phyloP scores from a whole-genome alignment of 2,888 invertebrate genomes.

The Eustalomyia histrio region DNA sequence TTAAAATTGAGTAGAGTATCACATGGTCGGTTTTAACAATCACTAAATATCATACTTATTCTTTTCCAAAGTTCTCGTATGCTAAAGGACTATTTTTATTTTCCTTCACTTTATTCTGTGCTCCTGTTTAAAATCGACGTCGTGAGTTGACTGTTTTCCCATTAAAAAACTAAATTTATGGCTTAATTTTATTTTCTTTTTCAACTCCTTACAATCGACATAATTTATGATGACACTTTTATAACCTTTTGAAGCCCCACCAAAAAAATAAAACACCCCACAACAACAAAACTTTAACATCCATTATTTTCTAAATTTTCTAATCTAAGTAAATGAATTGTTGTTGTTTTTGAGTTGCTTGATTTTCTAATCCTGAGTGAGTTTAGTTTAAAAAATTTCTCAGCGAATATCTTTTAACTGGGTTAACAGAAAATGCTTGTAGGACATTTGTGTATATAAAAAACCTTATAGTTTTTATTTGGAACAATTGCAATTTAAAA shows the following conservation, averaged over 20 bases:
- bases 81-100: too few species aligned
- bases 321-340: conserved; percentile 41
- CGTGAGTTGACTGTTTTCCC: conserved; percentile 79
- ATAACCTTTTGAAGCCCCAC: neutral
- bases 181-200: conserved; percentile 4
- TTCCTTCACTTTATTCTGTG: conserved; percentile 64
- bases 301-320: conserved; percentile 37
- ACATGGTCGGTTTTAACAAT: too few species aligned
- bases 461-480: neutral
- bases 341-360: conserved; percentile 46
- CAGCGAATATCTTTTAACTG: conserved; percentile 77
- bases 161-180: conserved; percentile 75
- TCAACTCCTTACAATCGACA: conserved; percentile 27
- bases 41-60: too few species aligned
- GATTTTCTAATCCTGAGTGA: conserved; percentile 67
- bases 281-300: neutral
- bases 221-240: conserved; percentile 39
- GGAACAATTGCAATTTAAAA: neutral
- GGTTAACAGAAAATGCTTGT: conserved; percentile 70
- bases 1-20: too few species aligned
- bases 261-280: neutral
- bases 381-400: conserved; percentile 77
- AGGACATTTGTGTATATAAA: neutral
- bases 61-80: too few species aligned
- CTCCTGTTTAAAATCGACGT: conserved; percentile 76